Percentiles rank a stretch among this genome's conserved stretches.
Evolutionary conservation across 2,797 vertebrate species (phyloP).

Genomic region (Sebastes iracundus): DNA sequence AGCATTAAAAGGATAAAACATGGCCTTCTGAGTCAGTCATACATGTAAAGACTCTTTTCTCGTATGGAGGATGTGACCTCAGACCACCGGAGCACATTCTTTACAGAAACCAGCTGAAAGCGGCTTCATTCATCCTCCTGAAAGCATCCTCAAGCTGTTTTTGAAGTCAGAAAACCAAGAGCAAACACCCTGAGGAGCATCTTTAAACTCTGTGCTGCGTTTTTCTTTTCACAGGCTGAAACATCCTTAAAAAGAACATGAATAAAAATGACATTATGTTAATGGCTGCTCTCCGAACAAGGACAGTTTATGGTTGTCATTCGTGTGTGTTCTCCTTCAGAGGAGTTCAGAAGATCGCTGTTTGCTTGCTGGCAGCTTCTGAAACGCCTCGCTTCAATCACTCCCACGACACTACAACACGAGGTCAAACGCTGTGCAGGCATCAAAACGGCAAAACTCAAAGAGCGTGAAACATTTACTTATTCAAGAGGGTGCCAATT

Average conservation of each 20-base stretch:
- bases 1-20: background rate
- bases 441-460: slow-evolving; percentile 38
- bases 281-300: slow-evolving; percentile 14
- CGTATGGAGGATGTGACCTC: background rate
- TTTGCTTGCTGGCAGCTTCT: slow-evolving; percentile 10
- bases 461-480: slow-evolving; percentile 46
- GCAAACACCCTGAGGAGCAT: background rate
- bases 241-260: slow-evolving; percentile 21
- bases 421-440: slow-evolving; percentile 24
- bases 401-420: slow-evolving; percentile 5
- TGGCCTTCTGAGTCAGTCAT: background rate
- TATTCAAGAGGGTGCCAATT: slow-evolving; percentile 54
- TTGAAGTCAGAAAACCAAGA: background rate
- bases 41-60: background rate
- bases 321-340: background rate
- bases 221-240: background rate
- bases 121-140: background rate
- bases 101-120: background rate
- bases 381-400: slow-evolving; percentile 2
- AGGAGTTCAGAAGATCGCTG: slow-evolving; percentile 13
- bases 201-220: background rate
- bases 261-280: slow-evolving; percentile 29
- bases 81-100: background rate
- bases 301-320: background rate
- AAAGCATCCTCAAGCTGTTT: slow-evolving; percentile 1